Conservation (phyloP, 2,888 invertebrate genomes). For the Gymnoscelis rufifasciata region DNA sequence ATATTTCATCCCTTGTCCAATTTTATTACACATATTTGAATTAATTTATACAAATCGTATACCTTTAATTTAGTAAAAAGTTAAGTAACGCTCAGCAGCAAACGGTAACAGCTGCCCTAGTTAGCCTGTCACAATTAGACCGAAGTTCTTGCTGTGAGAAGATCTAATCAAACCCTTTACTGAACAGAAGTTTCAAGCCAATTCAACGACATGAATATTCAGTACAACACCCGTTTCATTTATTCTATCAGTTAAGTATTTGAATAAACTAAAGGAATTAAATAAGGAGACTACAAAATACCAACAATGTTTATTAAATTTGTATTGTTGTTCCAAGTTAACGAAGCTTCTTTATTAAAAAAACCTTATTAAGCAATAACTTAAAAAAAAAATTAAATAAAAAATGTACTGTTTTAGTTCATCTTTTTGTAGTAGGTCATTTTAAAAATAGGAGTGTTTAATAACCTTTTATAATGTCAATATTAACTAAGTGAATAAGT, state of each 20-base stretch:
- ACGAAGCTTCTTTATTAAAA: too few species aligned
- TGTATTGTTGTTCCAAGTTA: not conserved
- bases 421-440: too few species aligned
- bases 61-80: too few species aligned
- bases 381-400: not conserved
- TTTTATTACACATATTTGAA: too few species aligned
- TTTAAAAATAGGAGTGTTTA: too few species aligned
- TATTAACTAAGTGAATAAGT: not conserved
- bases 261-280: constrained; percentile 25
- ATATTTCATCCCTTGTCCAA: too few species aligned
- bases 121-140: constrained; percentile 49
- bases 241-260: constrained; percentile 21
- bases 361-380: not conserved
- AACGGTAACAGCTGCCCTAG: too few species aligned
- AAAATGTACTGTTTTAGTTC: too few species aligned
- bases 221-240: constrained; percentile 39
- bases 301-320: not conserved
- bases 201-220: constrained; percentile 45
- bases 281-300: not conserved
- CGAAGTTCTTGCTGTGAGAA: constrained; percentile 47
- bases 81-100: too few species aligned
- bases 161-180: constrained; percentile 36
- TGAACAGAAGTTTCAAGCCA: constrained; percentile 43
- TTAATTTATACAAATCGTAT: too few species aligned
- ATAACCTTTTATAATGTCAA: too few species aligned